These are phyloP conservation scores for Melanerpes formicivorus DNA, from an alignment of 2,113 vertebrate genomes.

Conservation along the genomic window DNA sequence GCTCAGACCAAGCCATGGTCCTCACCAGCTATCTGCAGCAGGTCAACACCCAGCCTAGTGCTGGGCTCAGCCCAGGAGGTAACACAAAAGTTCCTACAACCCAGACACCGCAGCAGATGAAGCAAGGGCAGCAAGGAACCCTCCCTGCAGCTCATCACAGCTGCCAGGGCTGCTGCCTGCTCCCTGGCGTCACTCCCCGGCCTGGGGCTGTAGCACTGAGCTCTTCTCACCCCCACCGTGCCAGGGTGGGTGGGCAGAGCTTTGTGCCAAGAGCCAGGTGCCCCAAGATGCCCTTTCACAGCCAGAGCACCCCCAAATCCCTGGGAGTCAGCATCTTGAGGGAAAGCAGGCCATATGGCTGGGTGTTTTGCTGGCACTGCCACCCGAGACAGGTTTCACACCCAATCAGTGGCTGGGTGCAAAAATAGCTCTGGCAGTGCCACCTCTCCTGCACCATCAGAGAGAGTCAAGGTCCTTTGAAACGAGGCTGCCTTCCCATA, in stretches of 20 bases:
- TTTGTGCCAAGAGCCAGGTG: not conserved
- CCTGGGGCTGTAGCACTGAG: rapidly evolving
- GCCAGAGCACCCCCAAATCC: not conserved
- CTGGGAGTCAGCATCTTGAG: not conserved
- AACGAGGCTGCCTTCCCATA: not conserved
- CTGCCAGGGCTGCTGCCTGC: not conserved
- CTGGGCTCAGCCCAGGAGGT: rapidly evolving
- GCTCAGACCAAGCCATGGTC: rapidly evolving
- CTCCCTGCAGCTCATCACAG: not conserved
- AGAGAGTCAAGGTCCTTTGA: slow-evolving; percentile 39
- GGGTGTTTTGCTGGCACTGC: not conserved
- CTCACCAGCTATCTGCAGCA: rapidly evolving
- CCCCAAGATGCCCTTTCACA: not conserved
- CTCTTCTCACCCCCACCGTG: rapidly evolving
- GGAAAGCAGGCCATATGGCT: not conserved
- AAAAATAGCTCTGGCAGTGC: slow-evolving; percentile 47
- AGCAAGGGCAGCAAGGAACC: not conserved
- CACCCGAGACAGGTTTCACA: not conserved
- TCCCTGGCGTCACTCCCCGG: rapidly evolving
- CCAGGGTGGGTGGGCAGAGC: not conserved
- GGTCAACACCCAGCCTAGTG: not conserved
- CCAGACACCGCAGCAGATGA: rapidly evolving
- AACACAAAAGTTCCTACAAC: rapidly evolving
- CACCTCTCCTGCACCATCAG: not conserved
- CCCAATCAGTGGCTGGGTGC: not conserved